Evolutionary conservation across 2,113 vertebrate species (phyloP).

Genomic region (Chiloscyllium plagiosum): DNA sequence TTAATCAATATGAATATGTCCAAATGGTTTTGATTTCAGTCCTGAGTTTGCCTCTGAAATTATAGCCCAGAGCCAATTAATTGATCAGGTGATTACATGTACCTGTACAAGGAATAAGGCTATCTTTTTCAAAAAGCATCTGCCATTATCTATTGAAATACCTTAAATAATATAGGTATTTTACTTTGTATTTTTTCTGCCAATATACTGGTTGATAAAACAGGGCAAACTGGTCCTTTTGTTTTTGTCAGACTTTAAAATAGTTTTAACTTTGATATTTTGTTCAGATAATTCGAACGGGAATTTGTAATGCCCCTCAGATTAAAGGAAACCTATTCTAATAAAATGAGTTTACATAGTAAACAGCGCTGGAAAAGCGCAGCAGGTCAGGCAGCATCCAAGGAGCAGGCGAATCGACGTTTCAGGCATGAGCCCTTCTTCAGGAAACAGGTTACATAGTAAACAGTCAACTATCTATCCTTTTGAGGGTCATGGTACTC

Average conservation of each 20-base stretch:
- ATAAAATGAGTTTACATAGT: background rate
- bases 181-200: background rate
- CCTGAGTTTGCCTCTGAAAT: background rate
- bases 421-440: too few relatives aligned
- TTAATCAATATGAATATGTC: background rate
- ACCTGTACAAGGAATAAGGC: background rate
- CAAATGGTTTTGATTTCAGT: background rate
- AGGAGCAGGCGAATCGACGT: too few relatives aligned
- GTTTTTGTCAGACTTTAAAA: background rate
- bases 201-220: background rate
- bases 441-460: too few relatives aligned
- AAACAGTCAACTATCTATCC: background rate
- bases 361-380: too few relatives aligned
- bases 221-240: background rate
- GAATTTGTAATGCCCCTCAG: background rate
- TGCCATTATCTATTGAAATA: constrained; percentile 40
- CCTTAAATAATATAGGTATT: constrained; percentile 24
- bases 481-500: background rate
- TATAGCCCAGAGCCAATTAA: background rate
- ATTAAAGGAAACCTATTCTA: background rate
- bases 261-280: background rate
- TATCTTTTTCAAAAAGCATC: background rate
- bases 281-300: background rate
- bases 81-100: background rate
- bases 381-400: too few relatives aligned